phyloP scores from a whole-genome alignment of 1,140 invertebrate species.

The Caenorhabditis briggsae region DNA sequence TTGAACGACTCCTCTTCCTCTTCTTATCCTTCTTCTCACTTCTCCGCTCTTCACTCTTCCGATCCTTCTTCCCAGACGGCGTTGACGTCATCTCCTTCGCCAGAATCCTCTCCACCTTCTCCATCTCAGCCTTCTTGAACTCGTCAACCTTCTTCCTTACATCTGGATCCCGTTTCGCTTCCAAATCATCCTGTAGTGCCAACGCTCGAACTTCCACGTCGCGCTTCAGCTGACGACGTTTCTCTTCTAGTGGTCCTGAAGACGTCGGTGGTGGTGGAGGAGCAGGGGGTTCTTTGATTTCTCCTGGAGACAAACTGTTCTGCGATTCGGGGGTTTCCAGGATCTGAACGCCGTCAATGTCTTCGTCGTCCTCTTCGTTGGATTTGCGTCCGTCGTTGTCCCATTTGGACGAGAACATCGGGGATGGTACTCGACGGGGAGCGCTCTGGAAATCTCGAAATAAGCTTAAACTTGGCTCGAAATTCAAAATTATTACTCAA shows the following conservation, averaged over 20 bases:
- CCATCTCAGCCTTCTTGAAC: conserved; percentile 8
- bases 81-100: neutral
- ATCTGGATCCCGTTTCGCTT: conserved; percentile 65
- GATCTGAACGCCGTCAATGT: neutral
- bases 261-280: neutral
- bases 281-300: conserved; percentile 15
- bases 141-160: conserved; percentile 56
- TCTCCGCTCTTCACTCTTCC: conserved; percentile 54
- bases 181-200: conserved; percentile 75
- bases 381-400: conserved; percentile 42
- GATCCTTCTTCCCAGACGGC: neutral
- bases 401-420: conserved; percentile 58
- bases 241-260: conserved; percentile 66
- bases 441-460: conserved; percentile 12
- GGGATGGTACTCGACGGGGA: neutral
- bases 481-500: neutral
- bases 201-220: conserved; percentile 77
- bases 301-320: conserved; percentile 42
- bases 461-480: neutral
- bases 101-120: conserved; percentile 33
- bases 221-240: conserved; percentile 70
- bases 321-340: neutral
- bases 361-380: conserved; percentile 52
- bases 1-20: conserved; percentile 9
- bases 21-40: conserved; percentile 60